Evolutionary conservation across 2,797 vertebrate species (phyloP), one percentile per base, ranked within the genome.

Genomic region (Phrynocephalus guinanensis): DNA sequence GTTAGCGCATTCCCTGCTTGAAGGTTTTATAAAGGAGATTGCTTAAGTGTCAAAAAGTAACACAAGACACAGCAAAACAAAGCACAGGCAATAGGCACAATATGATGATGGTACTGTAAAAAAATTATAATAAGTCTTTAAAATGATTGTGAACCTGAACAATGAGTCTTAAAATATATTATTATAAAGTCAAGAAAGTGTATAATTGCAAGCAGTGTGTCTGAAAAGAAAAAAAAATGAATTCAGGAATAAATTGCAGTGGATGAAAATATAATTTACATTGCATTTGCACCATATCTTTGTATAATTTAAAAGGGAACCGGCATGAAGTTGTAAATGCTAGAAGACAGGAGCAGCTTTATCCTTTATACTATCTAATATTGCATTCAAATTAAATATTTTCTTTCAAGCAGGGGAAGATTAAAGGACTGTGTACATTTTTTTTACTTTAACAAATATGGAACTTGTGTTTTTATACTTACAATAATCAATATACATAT

Each of bases 101-200:
- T 0, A 0, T 48, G 30, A 60, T 50, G 3, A 3, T 28, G 28
- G 72, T 60, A 88, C 83, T 30, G 72, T 79, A 13, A 90, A 13
- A 90, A 52, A 70, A 66, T 80, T 83, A 81, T 13, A 82, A 67
- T 70, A 79, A 68, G 78, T 85, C 80, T 84, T 60, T 81, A 20
- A 87, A 87, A 82, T 77, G 26, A 83, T 80, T 90, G 84, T 1
- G 48, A 90, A 91, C 76, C 66, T 73, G 85, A 93, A 92, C 93
- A 91, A 83, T 83, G 86, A 83, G 67, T 52, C 90, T 93, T 91
- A 84, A 80, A 89, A 68, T 88, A 70, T 73, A 60, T 87, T 33
- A 90, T 92, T 86, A 86, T 73, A 91, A 84, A 88, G 83, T 3
- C 83, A 79, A 86, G 93, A 87, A 79, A 83, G 60, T 22, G 30